These are phyloP conservation scores for Asarcornis scutulata DNA, from an alignment of 2,113 vertebrate genomes.

Conservation along the genomic window DNA sequence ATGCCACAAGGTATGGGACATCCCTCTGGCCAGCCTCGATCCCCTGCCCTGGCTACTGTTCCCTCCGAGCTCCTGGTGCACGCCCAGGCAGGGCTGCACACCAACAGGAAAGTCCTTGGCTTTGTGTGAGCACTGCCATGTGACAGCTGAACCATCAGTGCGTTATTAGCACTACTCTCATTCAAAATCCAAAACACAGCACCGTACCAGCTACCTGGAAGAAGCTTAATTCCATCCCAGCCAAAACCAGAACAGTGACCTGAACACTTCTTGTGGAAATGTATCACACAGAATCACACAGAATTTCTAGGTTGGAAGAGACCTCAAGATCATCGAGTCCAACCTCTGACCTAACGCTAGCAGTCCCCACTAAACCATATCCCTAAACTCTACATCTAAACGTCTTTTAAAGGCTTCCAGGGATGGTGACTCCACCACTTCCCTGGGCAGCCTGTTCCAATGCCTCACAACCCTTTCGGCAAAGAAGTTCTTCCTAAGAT, in stretches of 20 bases:
- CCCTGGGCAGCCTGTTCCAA: too few relatives aligned
- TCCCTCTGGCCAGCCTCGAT: not conserved
- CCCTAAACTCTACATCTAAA: too few relatives aligned
- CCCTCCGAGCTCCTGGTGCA: not conserved
- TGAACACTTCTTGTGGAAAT: not conserved
- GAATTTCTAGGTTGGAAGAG: too few relatives aligned
- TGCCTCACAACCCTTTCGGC: too few relatives aligned
- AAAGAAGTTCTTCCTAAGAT: too few relatives aligned
- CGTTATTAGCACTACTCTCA: not conserved
- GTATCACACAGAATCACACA: too few relatives aligned
- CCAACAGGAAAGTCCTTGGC: not conserved
- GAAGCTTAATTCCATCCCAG: not conserved
- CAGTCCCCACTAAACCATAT: too few relatives aligned
- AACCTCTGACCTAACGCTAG: too few relatives aligned
- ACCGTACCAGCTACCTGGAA: not conserved
- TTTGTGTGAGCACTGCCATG: not conserved
- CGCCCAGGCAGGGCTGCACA: not conserved
- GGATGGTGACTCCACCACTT: too few relatives aligned
- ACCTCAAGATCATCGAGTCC: too few relatives aligned
- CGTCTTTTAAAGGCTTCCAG: too few relatives aligned
- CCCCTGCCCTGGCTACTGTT: not conserved
- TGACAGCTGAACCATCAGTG: not conserved
- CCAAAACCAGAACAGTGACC: not conserved
- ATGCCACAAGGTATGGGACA: not conserved
- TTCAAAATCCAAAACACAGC: not conserved